Base-by-base conservation (phyloP, 2,888 invertebrate species). In the Spodoptera exigua region DNA sequence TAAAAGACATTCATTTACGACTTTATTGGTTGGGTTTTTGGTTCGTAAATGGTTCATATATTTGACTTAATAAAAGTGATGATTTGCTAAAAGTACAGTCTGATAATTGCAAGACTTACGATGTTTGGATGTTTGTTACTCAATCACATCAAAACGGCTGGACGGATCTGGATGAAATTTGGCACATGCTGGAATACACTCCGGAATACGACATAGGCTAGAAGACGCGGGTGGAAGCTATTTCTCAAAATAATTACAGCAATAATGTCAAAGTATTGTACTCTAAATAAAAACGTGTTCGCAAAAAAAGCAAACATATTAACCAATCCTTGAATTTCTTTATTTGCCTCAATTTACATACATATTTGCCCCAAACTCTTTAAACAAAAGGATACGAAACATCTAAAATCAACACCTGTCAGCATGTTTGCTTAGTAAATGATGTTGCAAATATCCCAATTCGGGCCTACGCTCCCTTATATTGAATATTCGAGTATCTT, bases 391-490 rank as follows among this genome's bases (percentile, higher is more conserved):
- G 83, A 84, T 83, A 84, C 76, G 70, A 81, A 79, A 75, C 78
- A 79, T 74, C 80, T 76, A 74, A 78, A 78, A 82, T 81, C 83
- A 83, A 81, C 90, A 92, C 91, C 90, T 92, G 89, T 84, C 86
- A 83, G 77, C 79, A 81, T 88, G 82, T 89, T 89, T 88, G 78
- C 79, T 67, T 63, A 84, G 83, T 82, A 87, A 89, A 90, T 88
- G 89, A 82, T 81, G 80, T 80, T 78, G 80, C 77, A 81, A 83
- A 82, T 80, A 78, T 80, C 65, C 68, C 60, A 78, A 69, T 61
- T 71, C 65, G 68, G 61, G 46, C 32, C 39, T 45, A 27, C 34
- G 54, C 65, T 72, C 73, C 78, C 77, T 70, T 76, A 74, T 76
- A 77, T 76, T 76, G 77, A 76, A 77, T 76, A 76, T 81, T 76